Base-by-base conservation (phyloP, 37 sponge, comb jelly and placozoan species). In the Chondrosia reniformis region DNA sequence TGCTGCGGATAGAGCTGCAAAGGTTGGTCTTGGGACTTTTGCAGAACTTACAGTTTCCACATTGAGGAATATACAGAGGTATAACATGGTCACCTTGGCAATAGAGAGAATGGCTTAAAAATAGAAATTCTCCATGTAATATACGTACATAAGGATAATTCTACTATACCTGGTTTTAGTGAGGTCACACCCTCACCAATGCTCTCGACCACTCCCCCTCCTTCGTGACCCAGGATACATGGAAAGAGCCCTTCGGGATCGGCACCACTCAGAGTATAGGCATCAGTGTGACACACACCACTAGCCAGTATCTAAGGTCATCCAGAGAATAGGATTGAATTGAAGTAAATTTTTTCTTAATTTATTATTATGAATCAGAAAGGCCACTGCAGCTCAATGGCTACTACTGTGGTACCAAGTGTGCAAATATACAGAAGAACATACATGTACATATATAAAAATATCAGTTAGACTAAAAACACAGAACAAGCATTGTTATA, bases 51-150 rank as follows among this genome's bases (percentile, higher is more conserved):
- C 97, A 97, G 24, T 94, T 81, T 34, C 84, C 41, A 72, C 97
- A 97, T 56, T 97, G 97, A 32, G 97, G 97, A 37, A 97, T 97
- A 77, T 97, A 97, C 41, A 94, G 89, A 7, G 97, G 97, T 38
- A 97, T 87, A 34, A 97, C 97, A 77, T 93, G 95, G 63, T 97
- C 97, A 13, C 96, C 96, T 84, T 40, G 44, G 30, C 15, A 43
- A 34, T 24, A 33, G 21, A 44, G 0, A 15, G 64, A 12, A 3
- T 5, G 32, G n/a, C n/a, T n/a, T n/a, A n/a, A n/a, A 34, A 17
- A 13, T 12, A 21, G 5, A n/a, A n/a, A n/a, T n/a, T n/a, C n/a
- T n/a, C n/a, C n/a, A n/a, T n/a, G n/a, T n/a, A n/a, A n/a, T n/a
- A n/a, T n/a, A n/a, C n/a, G n/a, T n/a, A n/a, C n/a, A n/a, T n/a